Conservation (phyloP, 2,888 invertebrate species). For the Anodontia alba region DNA sequence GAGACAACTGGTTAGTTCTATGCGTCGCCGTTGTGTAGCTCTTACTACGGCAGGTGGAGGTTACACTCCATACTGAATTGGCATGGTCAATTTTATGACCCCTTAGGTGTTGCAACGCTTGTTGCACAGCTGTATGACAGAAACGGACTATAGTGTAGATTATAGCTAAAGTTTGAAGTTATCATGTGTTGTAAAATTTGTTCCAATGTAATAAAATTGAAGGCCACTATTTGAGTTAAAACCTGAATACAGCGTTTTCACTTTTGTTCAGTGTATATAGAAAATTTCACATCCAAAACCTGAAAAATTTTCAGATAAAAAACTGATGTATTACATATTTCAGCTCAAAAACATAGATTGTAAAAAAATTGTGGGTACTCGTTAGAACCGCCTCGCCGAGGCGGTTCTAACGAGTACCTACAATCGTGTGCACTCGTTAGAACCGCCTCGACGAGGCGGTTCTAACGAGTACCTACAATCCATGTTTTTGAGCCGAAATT, state of each 20-base stretch:
- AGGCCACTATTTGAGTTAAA: neutral
- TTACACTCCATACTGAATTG: slow-evolving; percentile 11
- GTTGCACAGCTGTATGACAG: neutral
- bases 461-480: too few relatives aligned
- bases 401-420: too few relatives aligned
- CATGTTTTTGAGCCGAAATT: too few relatives aligned
- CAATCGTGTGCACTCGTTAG: too few relatives aligned
- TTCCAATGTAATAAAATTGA: neutral
- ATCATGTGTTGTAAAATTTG: neutral
- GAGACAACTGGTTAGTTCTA: slow-evolving; percentile 26
- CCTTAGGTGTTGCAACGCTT: neutral
- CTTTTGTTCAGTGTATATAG: slow-evolving; percentile 12
- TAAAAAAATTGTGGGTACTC: too few relatives aligned
- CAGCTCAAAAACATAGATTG: too few relatives aligned
- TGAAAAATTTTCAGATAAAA: too few relatives aligned
- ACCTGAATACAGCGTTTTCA: neutral
- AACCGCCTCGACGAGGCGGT: too few relatives aligned
- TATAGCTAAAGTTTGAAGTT: neutral
- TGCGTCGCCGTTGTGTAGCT: slow-evolving; percentile 40
- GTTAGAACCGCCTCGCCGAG: too few relatives aligned
- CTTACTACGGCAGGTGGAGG: slow-evolving; percentile 23
- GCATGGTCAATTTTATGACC: neutral
- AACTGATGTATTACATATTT: too few relatives aligned
- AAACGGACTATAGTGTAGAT: neutral
- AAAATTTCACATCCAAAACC: too few relatives aligned